A percentile compares a stretch with the other conserved stretches of the same genome.
These are phyloP conservation scores for Aplocera efformata DNA, from an alignment of 2,888 invertebrate genomes.

Conservation along the genomic window DNA sequence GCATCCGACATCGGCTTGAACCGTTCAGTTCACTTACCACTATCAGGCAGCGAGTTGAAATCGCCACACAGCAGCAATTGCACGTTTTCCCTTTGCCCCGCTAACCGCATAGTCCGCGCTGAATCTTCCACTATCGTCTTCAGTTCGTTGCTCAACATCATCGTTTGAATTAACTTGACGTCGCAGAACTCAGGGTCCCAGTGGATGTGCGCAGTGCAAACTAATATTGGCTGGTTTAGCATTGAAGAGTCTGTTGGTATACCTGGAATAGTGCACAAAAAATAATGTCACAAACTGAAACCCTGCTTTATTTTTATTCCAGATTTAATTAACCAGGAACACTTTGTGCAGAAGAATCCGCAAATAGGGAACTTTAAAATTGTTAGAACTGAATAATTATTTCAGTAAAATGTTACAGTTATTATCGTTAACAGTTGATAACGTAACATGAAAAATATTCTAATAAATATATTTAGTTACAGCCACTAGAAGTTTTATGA, in stretches of 20 bases:
- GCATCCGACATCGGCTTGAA: no score
- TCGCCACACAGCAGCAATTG: constrained; percentile 98
- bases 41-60: constrained; percentile 98
- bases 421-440: no score
- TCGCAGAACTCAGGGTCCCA: constrained; percentile 99
- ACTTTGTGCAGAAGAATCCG: no score
- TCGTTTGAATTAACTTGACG: constrained; percentile 99
- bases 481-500: no score
- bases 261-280: constrained; percentile 57
- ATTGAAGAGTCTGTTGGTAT: constrained; percentile 87
- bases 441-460: no score
- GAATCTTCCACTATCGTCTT: constrained; percentile 93
- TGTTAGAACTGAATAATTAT: no score
- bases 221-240: constrained; percentile 92
- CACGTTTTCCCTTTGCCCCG: constrained; percentile 88
- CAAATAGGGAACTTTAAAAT: no score
- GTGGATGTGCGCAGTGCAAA: constrained; percentile 99
- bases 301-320: no score
- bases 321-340: no score
- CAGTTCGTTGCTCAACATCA: constrained; percentile 98
- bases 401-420: no score
- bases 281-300: not conserved
- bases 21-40: constrained; percentile 77
- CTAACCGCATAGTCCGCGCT: constrained; percentile 86
- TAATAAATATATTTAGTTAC: no score